Evolutionary conservation across 1,140 invertebrate genomes (phyloP).

Genomic region (Chrysomallon squamiferum): DNA sequence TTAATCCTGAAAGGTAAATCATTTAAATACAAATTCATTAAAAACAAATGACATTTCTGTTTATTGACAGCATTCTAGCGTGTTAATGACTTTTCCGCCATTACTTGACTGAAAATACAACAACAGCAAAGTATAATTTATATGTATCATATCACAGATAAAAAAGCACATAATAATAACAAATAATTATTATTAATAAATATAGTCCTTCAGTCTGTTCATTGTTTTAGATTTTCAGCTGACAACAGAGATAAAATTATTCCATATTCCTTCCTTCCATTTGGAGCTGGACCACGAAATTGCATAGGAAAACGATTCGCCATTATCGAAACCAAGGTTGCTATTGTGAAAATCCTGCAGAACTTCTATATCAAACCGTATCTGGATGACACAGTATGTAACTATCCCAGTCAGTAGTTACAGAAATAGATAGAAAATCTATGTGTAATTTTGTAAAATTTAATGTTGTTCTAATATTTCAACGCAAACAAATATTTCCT

Average conservation of each 20-base stretch:
- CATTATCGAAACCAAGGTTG: slow-evolving; percentile 53
- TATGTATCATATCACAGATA: too few species aligned
- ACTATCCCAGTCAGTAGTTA: too few species aligned
- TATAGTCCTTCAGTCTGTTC: too few species aligned
- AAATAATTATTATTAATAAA: too few species aligned
- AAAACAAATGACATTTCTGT: too few species aligned
- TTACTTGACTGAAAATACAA: too few species aligned
- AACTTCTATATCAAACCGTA: slow-evolving; percentile 32
- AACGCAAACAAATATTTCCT: not conserved
- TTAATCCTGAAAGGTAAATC: slow-evolving; percentile 52
- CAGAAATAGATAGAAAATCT: not conserved
- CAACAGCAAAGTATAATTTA: too few species aligned
- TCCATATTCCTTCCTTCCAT: slow-evolving; percentile 54
- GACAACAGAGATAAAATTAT: slow-evolving; percentile 35
- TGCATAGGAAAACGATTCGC: slow-evolving; percentile 62
- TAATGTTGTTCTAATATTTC: not conserved
- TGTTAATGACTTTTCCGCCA: too few species aligned
- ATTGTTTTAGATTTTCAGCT: slow-evolving; percentile 38
- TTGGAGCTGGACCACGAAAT: slow-evolving; percentile 60
- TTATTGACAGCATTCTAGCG: too few species aligned
- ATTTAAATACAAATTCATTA: not conserved
- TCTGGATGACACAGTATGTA: slow-evolving; percentile 17
- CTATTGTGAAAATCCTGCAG: slow-evolving; percentile 43
- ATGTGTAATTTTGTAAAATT: not conserved
- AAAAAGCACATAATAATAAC: too few species aligned